These are phyloP conservation scores for Dendrocincla fuliginosa DNA, from an alignment of 2,797 vertebrate species.

Conservation along the genomic window DNA sequence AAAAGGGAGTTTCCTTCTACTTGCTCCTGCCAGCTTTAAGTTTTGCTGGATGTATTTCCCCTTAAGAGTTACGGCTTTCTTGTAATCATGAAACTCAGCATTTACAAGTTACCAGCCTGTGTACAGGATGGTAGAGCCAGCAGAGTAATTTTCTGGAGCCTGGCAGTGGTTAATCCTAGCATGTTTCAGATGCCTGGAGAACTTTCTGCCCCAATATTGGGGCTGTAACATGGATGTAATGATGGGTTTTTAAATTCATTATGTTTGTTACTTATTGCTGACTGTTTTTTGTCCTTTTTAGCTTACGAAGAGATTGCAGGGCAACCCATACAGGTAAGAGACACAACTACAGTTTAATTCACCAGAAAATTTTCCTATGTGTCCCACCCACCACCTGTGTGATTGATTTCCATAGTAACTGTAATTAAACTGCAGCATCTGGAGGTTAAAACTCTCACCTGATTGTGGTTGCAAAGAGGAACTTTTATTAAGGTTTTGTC, in stretches of 20 bases:
- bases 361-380: neutral
- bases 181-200: neutral
- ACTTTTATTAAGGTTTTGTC: neutral
- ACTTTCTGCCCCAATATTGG: neutral
- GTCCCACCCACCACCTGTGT: neutral
- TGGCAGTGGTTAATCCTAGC: neutral
- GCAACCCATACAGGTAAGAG: slow-evolving; percentile 90
- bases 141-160: neutral
- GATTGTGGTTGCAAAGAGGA: neutral
- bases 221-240: neutral
- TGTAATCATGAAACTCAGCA: neutral
- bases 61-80: neutral
- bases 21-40: neutral
- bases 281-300: slow-evolving; percentile 53
- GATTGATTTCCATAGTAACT: neutral
- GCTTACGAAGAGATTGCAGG: slow-evolving; percentile 92
- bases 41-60: neutral
- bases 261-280: neutral
- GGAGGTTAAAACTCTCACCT: neutral
- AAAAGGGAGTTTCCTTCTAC: neutral
- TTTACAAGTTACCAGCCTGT: neutral
- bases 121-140: neutral
- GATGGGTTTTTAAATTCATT: neutral
- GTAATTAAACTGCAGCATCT: neutral
- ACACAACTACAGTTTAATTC: neutral